Conservation (phyloP, 2,888 invertebrate genomes). For the Entomobrya multifasciata region DNA sequence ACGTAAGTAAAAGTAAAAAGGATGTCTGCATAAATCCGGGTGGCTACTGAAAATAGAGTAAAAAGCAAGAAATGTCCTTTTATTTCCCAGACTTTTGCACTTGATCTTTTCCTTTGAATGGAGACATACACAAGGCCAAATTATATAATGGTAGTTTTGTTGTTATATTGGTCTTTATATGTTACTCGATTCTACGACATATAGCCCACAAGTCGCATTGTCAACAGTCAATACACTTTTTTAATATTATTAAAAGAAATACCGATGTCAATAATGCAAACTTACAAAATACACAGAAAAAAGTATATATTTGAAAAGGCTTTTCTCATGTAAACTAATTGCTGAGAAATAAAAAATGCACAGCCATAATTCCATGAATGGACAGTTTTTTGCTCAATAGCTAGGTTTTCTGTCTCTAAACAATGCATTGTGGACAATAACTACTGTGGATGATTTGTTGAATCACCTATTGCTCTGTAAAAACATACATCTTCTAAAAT, state of each 20-base stretch:
- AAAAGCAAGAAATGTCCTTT: slow-evolving; percentile 28
- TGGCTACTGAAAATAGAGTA: neutral
- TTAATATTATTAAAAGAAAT: neutral
- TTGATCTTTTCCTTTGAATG: slow-evolving; percentile 49
- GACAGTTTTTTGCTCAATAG: too few species aligned
- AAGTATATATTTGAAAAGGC: neutral
- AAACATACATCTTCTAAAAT: too few species aligned
- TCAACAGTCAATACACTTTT: neutral
- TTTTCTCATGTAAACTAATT: slow-evolving; percentile 1
- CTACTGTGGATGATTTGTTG: too few species aligned
- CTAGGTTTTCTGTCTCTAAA: too few species aligned
- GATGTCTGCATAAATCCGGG: neutral
- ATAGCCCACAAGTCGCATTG: neutral
- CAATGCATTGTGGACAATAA: too few species aligned
- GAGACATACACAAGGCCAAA: slow-evolving; percentile 38
- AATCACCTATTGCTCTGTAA: too few species aligned
- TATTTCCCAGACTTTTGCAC: slow-evolving; percentile 60
- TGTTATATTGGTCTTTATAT: neutral
- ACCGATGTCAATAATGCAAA: too few species aligned
- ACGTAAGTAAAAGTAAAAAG: neutral
- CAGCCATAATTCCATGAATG: too few species aligned
- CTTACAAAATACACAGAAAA: too few species aligned
- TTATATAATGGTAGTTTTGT: neutral
- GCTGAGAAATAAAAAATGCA: too few species aligned
- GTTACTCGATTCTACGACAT: neutral